These are phyloP conservation scores for Actinopyga echinites DNA, from an alignment of 53 echinoderm and acorn worm species.

Conservation along the genomic window DNA sequence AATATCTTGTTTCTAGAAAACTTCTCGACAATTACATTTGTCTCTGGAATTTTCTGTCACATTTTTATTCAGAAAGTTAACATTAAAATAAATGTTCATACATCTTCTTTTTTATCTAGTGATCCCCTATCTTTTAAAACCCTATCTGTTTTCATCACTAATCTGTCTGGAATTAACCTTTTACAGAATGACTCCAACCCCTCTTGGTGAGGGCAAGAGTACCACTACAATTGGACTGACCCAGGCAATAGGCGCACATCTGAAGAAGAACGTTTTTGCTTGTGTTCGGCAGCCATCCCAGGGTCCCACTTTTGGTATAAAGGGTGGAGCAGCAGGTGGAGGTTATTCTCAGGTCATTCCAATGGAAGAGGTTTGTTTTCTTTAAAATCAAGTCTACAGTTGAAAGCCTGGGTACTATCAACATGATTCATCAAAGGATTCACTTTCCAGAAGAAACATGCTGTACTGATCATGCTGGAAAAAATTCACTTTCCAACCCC, in stretches of 20 bases:
- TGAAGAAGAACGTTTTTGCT: conserved; percentile 97
- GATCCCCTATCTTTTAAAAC: background rate
- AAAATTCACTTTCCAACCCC: no score
- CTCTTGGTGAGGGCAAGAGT: conserved; percentile 97
- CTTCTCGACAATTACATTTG: no score
- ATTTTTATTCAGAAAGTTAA: no score
- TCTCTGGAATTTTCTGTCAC: no score
- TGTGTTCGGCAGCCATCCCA: conserved; percentile 99
- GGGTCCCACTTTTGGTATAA: conserved; percentile 99
- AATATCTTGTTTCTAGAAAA: no score
- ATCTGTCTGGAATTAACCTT: background rate
- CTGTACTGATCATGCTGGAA: no score
- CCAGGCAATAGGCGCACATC: conserved; percentile 91
- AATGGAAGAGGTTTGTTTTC: conserved; percentile 85
- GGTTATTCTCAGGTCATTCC: conserved; percentile 98
- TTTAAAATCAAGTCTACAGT: no score
- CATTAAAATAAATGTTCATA: no score
- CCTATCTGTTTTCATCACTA: background rate
- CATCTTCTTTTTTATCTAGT: background rate
- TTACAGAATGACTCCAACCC: conserved; percentile 93
- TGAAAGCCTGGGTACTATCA: no score
- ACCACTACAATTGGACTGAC: conserved; percentile 92
- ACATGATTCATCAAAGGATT: no score
- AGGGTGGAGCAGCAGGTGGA: conserved; percentile 96
- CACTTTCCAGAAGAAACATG: no score